Conservation (phyloP, 2,888 invertebrate genomes). For the Metopia argyrocephala region DNA sequence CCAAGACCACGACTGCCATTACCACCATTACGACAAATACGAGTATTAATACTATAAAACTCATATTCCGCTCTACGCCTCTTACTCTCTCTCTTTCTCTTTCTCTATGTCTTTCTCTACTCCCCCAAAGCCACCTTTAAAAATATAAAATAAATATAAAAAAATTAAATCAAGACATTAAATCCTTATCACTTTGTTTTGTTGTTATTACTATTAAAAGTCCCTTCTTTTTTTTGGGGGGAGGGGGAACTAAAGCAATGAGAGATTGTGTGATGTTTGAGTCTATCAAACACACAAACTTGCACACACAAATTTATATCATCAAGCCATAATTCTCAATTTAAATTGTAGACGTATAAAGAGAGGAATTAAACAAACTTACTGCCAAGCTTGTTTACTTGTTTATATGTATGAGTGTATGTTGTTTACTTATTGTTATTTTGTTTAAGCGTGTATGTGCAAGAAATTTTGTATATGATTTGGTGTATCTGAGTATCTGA, state of each 20-base stretch:
- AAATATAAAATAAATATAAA: not conserved
- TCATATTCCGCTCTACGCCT: not conserved
- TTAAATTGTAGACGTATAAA: slow-evolving; percentile 62
- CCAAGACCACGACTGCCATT: not conserved
- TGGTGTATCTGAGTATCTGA: slow-evolving; percentile 53
- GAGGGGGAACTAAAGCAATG: slow-evolving; percentile 14
- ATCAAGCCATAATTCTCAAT: slow-evolving; percentile 65
- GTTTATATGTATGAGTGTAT: not conserved
- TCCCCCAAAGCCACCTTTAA: not conserved
- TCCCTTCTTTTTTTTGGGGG: slow-evolving; percentile 20
- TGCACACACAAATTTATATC: slow-evolving; percentile 9
- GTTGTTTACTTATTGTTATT: no score
- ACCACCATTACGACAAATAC: slow-evolving; percentile 4
- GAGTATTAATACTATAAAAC: not conserved
- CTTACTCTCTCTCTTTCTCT: not conserved
- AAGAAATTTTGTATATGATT: slow-evolving; percentile 14
- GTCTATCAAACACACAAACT: slow-evolving; percentile 35
- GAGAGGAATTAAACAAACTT: slow-evolving; percentile 61
- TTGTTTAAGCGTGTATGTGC: not conserved
- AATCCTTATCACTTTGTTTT: slow-evolving; percentile 61
- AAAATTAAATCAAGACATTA: slow-evolving; percentile 51
- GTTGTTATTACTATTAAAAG: slow-evolving; percentile 55
- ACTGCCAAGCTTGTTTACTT: slow-evolving; percentile 23
- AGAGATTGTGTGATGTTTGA: slow-evolving; percentile 38
- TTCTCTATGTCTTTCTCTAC: slow-evolving; percentile 15